Percentiles rank a stretch among this genome's conserved stretches.
These are phyloP conservation scores for Acanthosepion pharaonis DNA, from an alignment of 2,888 invertebrate genomes.

Conservation along the genomic window DNA sequence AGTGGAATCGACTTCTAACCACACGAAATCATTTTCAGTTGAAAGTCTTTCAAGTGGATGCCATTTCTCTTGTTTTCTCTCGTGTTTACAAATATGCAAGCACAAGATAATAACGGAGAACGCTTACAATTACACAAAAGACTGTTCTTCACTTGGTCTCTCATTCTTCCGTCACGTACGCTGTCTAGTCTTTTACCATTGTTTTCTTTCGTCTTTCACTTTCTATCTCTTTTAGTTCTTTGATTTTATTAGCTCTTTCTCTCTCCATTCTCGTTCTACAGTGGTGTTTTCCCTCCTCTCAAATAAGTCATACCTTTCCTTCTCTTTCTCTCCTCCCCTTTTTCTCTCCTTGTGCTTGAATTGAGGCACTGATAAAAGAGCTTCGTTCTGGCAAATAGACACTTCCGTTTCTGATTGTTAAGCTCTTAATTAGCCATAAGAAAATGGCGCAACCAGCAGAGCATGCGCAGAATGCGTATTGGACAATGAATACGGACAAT, in stretches of 20 bases:
- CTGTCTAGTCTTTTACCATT: too few species aligned
- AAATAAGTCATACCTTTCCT: neutral
- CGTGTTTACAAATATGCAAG: neutral
- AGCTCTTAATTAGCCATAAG: slow-evolving; percentile 20
- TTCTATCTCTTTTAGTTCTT: neutral
- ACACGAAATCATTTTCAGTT: neutral
- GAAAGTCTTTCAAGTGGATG: neutral
- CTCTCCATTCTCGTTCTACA: neutral
- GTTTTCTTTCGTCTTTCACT: neutral
- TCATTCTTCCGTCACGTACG: neutral
- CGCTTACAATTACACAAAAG: too few species aligned
- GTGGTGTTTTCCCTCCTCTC: too few species aligned
- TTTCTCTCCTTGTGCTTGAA: neutral
- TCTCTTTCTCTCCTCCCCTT: neutral
- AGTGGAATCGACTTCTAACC: neutral
- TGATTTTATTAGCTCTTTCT: neutral
- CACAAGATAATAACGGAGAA: too few species aligned
- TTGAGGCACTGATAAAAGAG: neutral
- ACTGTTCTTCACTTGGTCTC: neutral
- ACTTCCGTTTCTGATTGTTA: neutral
- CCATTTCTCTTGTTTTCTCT: neutral
- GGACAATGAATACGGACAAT: neutral
- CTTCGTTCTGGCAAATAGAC: neutral
- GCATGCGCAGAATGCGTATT: neutral
- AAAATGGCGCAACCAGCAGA: neutral